These are phyloP conservation scores for Rutilus rutilus DNA, from an alignment of 2,113 vertebrate genomes.

Conservation along the genomic window DNA sequence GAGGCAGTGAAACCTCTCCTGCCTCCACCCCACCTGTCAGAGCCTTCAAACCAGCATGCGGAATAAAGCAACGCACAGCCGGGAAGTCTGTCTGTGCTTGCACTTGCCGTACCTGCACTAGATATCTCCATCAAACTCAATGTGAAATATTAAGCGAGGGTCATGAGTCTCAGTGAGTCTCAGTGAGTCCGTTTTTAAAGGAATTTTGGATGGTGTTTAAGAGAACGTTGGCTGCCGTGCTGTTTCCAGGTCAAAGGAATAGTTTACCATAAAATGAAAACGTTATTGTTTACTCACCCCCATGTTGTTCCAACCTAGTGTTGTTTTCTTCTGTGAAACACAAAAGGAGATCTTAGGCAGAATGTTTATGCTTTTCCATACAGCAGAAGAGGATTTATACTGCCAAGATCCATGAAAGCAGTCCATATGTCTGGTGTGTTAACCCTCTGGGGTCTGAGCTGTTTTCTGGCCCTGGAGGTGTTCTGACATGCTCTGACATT, in stretches of 20 bases:
- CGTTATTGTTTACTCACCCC: not conserved
- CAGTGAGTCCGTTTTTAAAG: not conserved
- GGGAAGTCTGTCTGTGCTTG: slow-evolving; percentile 27
- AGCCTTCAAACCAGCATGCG: slow-evolving; percentile 12
- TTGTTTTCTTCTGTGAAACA: slow-evolving; percentile 1
- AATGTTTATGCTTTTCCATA: not conserved
- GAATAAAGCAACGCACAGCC: slow-evolving; percentile 22
- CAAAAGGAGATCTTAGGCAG: not conserved
- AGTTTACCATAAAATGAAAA: slow-evolving; percentile 4
- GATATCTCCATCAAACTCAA: slow-evolving; percentile 1
- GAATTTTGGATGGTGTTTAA: not conserved
- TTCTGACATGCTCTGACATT: no score
- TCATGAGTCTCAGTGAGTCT: not conserved
- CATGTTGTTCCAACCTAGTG: not conserved
- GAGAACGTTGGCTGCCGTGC: not conserved
- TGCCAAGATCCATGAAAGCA: not conserved
- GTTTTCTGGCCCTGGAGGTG: no score
- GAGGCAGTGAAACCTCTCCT: not conserved
- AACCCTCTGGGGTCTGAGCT: no score
- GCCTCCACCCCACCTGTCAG: slow-evolving; percentile 22
- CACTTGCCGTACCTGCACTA: not conserved
- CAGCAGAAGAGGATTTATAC: not conserved
- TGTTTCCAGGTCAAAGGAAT: not conserved
- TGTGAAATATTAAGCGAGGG: not conserved
- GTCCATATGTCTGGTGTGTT: not conserved